These are phyloP conservation scores for Idaea biselata DNA, from an alignment of 2,888 invertebrate genomes.

Conservation along the genomic window DNA sequence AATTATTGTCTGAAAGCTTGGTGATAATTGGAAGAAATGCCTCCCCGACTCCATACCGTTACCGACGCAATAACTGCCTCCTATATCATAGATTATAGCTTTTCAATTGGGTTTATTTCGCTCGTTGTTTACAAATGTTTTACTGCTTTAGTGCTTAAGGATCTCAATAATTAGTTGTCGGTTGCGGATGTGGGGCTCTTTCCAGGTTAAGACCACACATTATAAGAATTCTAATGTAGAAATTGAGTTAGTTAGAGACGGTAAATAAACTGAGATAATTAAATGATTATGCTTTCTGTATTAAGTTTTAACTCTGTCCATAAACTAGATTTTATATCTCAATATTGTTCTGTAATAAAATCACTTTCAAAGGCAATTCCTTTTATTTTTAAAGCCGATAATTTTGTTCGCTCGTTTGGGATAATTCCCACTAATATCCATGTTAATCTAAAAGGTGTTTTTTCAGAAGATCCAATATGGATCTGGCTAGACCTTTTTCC, in stretches of 20 bases:
- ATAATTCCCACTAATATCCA: too few relatives aligned
- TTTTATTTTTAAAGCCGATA: too few relatives aligned
- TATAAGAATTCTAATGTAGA: neutral
- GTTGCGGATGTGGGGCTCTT: neutral
- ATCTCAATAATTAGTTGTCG: conserved; percentile 23
- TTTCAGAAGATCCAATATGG: too few relatives aligned
- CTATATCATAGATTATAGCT: conserved; percentile 2
- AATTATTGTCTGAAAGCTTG: neutral
- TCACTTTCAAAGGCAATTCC: too few relatives aligned
- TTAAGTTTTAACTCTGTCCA: too few relatives aligned
- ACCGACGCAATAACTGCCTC: neutral
- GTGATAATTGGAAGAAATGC: neutral
- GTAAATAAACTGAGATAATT: neutral
- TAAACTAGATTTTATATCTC: too few relatives aligned
- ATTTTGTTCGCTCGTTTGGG: too few relatives aligned
- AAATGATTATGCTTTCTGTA: too few relatives aligned
- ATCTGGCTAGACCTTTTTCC: too few relatives aligned
- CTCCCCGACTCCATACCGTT: neutral
- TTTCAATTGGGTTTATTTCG: conserved; percentile 18
- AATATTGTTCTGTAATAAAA: too few relatives aligned
- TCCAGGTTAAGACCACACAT: neutral
- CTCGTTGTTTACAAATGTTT: conserved; percentile 12
- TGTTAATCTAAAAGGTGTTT: too few relatives aligned
- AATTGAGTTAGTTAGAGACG: neutral
- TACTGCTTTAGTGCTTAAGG: conserved; percentile 21